Base-by-base conservation (phyloP, 2,888 invertebrate genomes). In the Synanthedon andrenaeformis region DNA sequence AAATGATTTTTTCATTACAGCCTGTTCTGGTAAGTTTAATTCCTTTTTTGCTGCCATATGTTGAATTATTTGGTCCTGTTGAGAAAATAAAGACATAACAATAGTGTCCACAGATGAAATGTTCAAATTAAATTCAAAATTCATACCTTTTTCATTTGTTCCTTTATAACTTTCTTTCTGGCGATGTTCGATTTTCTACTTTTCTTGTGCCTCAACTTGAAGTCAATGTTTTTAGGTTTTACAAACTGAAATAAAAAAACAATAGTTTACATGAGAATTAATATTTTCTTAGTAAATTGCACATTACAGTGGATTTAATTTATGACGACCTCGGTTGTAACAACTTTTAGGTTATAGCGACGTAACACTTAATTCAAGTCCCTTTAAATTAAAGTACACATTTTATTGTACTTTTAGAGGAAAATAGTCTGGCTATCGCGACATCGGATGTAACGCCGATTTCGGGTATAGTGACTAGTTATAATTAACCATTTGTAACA, bases 151-250 rank as follows among this genome's bases (percentile, higher is more conserved):
- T 90, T 91, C 14, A 89, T 88, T 56, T 90, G 85, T 64, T 91
- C 92, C 67, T 92, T 91, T 19, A 95, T 89, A 58, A 94, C 94
- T 71, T 93, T 93, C 77, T 94, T 95, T 60, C 93, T 92, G 59
- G 94, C 90, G 55, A 92, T 90, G 64, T 92, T 91, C 0, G 90
- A 93, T 52, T 92, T 91, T 50, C 94, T 94, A 73, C 92, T 94
- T 54, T 94, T 95, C 77, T 95, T 95, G 59, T 89, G 91, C 51
- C 93, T 89, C 0, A 94, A 93, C 56, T 92, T 91, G 59, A 94
- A 92, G 64, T 95, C 92, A 52, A 96, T 88, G 62, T 92, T 91
- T 52, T 92, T 92, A 13, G 94, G 93, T 78, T 94, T 96, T 28
- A 96, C 70, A 73, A 90, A 89, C 93, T 94, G 76, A 10, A 91